These are phyloP conservation scores for Tanypteryx hageni DNA, from an alignment of 2,888 invertebrate species.

Conservation along the genomic window DNA sequence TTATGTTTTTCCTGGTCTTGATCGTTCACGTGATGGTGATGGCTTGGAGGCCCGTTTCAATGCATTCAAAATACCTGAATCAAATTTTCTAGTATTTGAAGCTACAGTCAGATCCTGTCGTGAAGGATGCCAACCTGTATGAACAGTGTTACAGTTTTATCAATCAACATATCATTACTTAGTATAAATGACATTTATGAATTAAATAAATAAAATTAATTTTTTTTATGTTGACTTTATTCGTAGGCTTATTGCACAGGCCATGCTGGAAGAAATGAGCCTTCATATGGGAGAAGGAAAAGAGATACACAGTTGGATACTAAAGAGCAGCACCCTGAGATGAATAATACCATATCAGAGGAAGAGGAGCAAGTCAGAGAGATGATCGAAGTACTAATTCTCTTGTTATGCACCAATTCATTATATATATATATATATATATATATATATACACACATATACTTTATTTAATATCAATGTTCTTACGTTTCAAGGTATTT, in stretches of 20 bases:
- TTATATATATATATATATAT: too few species aligned
- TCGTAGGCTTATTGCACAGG: conserved; percentile 87
- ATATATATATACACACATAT: too few species aligned
- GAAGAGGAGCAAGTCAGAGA: conserved; percentile 87
- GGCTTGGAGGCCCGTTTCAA: conserved; percentile 94
- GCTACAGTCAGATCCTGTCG: conserved; percentile 93
- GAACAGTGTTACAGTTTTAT: conserved; percentile 68
- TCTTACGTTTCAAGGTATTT: conserved; percentile 81
- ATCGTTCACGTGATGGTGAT: conserved; percentile 89
- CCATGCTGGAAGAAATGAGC: conserved; percentile 87
- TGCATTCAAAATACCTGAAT: conserved; percentile 96
- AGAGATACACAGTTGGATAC: conserved; percentile 75
- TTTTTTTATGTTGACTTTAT: conserved; percentile 60
- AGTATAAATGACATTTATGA: neutral
- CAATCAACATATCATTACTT: neutral
- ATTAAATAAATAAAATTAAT: conserved; percentile 55
- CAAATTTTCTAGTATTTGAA: conserved; percentile 94
- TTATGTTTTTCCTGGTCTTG: conserved; percentile 93
- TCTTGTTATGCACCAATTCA: neutral
- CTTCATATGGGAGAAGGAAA: conserved; percentile 85
- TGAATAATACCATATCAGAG: conserved; percentile 72
- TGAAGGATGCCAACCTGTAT: conserved; percentile 91
- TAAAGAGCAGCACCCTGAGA: conserved; percentile 76
- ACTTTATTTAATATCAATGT: neutral
- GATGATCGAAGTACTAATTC: conserved; percentile 88